phyloP scores from a whole-genome alignment of 2,888 invertebrate genomes.

The Cosmopolites sordidus region DNA sequence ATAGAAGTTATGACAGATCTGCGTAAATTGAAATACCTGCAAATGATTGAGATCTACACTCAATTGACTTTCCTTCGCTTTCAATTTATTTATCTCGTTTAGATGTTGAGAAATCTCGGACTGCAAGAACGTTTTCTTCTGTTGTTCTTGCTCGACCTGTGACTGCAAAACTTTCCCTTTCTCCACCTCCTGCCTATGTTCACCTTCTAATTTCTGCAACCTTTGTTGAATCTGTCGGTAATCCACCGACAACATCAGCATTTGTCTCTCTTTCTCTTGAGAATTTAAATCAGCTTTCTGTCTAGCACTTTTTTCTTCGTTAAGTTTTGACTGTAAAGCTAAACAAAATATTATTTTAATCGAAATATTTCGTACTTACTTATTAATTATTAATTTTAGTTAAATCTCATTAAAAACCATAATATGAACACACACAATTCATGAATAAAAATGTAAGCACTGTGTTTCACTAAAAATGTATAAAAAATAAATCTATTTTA shows the following conservation, averaged over 20 bases:
- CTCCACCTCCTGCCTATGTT: constrained; percentile 82
- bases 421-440: too few relatives aligned
- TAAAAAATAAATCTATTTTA: too few relatives aligned
- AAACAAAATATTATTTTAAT: too few relatives aligned
- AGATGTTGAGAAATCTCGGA: constrained; percentile 72
- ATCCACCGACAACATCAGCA: constrained; percentile 92
- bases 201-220: constrained; percentile 85
- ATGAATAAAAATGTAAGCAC: not conserved
- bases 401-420: too few relatives aligned
- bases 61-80: constrained; percentile 69
- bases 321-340: constrained; percentile 88
- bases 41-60: constrained; percentile 62
- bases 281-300: constrained; percentile 82
- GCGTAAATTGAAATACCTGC: too few relatives aligned
- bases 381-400: too few relatives aligned
- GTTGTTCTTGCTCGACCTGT: constrained; percentile 88
- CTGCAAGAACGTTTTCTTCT: constrained; percentile 75
- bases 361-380: too few relatives aligned
- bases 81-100: constrained; percentile 67
- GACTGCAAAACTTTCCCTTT: constrained; percentile 79
- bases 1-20: too few relatives aligned
- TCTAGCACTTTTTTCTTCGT: constrained; percentile 82
- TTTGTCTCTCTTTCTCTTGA: constrained; percentile 90
- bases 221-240: constrained; percentile 91
- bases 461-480: too few relatives aligned